Evolutionary conservation across 2,888 invertebrate species (phyloP), one percentile per base, ranked within the genome.

Genomic region (Platycheirus albimanus): DNA sequence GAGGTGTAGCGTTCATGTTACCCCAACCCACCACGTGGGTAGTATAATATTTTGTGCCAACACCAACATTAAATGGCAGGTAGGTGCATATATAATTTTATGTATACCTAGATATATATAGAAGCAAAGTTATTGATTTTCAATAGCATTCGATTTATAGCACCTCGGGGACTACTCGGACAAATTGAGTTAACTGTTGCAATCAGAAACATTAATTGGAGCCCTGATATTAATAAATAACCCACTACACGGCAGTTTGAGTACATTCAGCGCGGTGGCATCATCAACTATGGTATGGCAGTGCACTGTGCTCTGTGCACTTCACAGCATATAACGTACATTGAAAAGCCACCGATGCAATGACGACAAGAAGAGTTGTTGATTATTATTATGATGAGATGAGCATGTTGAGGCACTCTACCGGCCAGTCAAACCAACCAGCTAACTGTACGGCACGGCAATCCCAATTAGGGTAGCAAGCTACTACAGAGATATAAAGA

Each of bases 141-240:
- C 83, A 83, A 83, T 83, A 69, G 63, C 67, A 63, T 74, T 78
- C 83, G 78, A 83, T 78, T 83, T 83, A 83, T 83, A 69, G 51
- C 78, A 83, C 83, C 83, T 83, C 69, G 20, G 83, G 72, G 83
- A 83, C 72, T 72, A 69, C 20, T 83, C 69, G 69, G 56, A 72
- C 78, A 83, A 83, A 83, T 83, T 83, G 78, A 78, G 83, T 78
- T 83, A 72, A 83, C 83, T 83, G 77, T 69, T 83, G 83, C 83
- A 83, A 83, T 83, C 83, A 83, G 83, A 83, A 69, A 72, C 83
- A 83, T 83, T 83, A 83, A 83, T 83, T 83, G 83, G 83, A 78
- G 83, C 77, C 41, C 67, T 77, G 83, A 83, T 83, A 83, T 83
- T 83, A 83, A 83, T 83, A 83, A 83, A 83, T 83, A 78, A 83